Conservation (phyloP, 2,888 invertebrate species). For the Drosophila tripunctata region DNA sequence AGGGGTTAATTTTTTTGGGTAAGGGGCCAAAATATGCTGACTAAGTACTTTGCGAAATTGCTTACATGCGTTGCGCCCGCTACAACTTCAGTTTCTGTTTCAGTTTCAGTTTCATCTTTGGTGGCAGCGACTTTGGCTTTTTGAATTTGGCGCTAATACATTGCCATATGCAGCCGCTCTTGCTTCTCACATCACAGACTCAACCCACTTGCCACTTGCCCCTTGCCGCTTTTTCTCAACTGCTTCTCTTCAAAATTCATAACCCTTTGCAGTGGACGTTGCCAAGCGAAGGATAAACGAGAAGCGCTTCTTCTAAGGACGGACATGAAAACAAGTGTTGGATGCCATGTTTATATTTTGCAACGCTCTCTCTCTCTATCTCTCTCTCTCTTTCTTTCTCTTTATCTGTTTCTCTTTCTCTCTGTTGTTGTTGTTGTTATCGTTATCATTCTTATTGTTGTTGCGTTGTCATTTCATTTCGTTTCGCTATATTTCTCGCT, state of each 20-base stretch:
- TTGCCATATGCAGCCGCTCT: conserved; percentile 65
- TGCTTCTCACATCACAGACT: too few relatives aligned
- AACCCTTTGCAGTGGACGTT: conserved; percentile 47
- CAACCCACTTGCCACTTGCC: conserved; percentile 34
- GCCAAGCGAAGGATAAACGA: conserved; percentile 45
- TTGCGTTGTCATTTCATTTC: conserved; percentile 67
- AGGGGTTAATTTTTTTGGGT: too few relatives aligned
- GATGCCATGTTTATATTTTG: conserved; percentile 71
- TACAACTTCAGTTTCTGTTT: conserved; percentile 15
- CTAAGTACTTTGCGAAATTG: conserved; percentile 81
- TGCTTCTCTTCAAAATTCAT: background rate
- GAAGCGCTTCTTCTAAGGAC: conserved; percentile 35
- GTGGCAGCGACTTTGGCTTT: conserved; percentile 3
- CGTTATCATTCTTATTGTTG: conserved; percentile 36
- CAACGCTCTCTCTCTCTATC: background rate
- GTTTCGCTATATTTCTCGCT: conserved; percentile 20
- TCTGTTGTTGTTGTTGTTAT: conserved; percentile 13
- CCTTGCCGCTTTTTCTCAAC: too few relatives aligned
- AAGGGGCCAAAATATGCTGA: conserved; percentile 79
- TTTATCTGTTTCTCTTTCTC: conserved; percentile 1
- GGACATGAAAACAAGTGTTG: conserved; percentile 73
- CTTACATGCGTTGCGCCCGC: conserved; percentile 65
- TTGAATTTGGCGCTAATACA: conserved; percentile 66
- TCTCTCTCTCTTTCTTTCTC: background rate
- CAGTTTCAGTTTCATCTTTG: background rate